Evolutionary conservation across 2,888 invertebrate genomes (phyloP), one percentile per base, ranked within the genome.

Genomic region (Hydrotaea cyrtoneurina): DNA sequence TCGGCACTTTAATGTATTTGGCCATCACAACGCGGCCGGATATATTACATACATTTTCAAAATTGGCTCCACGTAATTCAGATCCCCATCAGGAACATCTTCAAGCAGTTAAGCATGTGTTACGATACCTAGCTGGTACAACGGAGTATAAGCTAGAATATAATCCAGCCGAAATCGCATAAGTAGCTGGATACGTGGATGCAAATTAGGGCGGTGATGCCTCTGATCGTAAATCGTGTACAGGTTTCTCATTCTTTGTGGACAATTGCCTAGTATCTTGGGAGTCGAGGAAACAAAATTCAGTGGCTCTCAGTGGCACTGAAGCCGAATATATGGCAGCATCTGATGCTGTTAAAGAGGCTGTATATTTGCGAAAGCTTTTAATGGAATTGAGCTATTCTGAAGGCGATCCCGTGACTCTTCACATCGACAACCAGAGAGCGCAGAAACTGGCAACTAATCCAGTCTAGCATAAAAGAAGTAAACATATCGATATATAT

Each of bases 11-110:
- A 5, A 86, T 84, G 80, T 85, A 84, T 71, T 39, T 83, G 19
- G 75, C 86, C 0, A 76, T 74, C 15, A 74, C 66, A 4, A 80
- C 84, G 0, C 59, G 86, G 21, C 86, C 88, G 5, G 88, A 87
- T 77, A 86, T 88, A 43, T 21, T 82, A 3, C 84, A 72, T 17
- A 53, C 71, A 0, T 36, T 73, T 2, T 53, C 36, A 11, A 86
- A 86, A 57, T 64, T 87, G 8, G 79, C 85, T 10, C 87, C 87
- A 36, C 64, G 83, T 10, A 88, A 87, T 80, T 53, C 59, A n/a
- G 53, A 87, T 69, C 86, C 86, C 0, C 84, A 87, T 43, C 13
- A 11, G 3, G 87, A 85, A 74, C 86, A 87, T 69, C 11, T 31
- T 78, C 43, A 31, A 36, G 86, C 77, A 11, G 78, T 78, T 1